A percentile compares a stretch with the other conserved stretches of the same genome.
phyloP scores from a whole-genome alignment of 2,113 vertebrate species.

The Cinclus cinclus region DNA sequence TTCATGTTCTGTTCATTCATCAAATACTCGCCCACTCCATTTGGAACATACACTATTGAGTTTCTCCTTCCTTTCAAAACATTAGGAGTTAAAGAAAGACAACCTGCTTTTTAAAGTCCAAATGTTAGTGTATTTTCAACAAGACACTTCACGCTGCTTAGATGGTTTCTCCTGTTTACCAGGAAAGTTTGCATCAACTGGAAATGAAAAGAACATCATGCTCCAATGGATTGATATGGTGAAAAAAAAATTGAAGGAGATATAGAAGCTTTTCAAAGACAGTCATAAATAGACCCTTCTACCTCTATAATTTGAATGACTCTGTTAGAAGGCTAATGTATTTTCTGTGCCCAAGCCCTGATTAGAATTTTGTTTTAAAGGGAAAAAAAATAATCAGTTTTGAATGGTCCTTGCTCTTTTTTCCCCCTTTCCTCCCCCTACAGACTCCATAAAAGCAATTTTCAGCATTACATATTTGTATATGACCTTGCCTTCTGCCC shows the following conservation, averaged over 20 bases:
- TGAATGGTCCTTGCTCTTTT: neutral
- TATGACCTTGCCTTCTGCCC: neutral
- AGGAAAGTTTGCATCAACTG: neutral
- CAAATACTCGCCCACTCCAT: neutral
- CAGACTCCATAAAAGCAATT: neutral
- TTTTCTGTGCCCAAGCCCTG: neutral
- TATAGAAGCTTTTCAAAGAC: neutral
- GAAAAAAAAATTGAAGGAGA: neutral
- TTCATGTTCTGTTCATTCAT: conserved; percentile 6
- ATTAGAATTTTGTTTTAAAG: neutral
- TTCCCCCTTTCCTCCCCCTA: accelerated
- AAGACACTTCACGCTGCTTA: neutral
- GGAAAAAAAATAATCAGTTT: neutral
- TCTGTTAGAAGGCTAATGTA: neutral
- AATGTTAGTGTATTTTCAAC: neutral
- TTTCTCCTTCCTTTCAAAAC: conserved; percentile 21
- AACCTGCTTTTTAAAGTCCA: neutral
- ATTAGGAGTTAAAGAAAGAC: neutral
- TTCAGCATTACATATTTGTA: neutral
- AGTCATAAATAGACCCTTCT: neutral
- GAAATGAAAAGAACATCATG: neutral
- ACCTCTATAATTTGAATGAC: neutral
- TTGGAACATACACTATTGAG: neutral
- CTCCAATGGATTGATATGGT: neutral
- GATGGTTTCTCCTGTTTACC: neutral